phyloP scores from a whole-genome alignment of 2,113 vertebrate genomes.

The Sisor rabdophorus region DNA sequence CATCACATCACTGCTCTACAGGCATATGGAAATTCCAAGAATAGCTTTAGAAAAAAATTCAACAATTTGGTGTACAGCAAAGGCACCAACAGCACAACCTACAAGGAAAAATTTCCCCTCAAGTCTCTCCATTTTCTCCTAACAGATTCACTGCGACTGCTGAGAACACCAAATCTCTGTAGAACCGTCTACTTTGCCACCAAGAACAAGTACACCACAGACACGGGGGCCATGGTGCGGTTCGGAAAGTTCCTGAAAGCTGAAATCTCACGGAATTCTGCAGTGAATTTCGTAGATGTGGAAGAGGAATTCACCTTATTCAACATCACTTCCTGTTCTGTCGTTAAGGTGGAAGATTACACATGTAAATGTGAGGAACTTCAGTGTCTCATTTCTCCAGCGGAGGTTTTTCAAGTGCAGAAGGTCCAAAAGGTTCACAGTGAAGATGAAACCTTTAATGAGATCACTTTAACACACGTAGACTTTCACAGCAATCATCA shows the following conservation, averaged over 20 bases:
- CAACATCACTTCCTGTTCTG: slow-evolving; percentile 60
- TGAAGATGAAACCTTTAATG: fast-evolving
- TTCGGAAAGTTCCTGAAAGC: slow-evolving; percentile 53
- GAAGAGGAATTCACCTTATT: slow-evolving; percentile 1
- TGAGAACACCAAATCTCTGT: slow-evolving; percentile 31
- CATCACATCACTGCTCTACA: slow-evolving; percentile 53
- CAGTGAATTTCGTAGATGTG: fast-evolving
- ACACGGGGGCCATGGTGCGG: slow-evolving; percentile 40
- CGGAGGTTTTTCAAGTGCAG: slow-evolving; percentile 62
- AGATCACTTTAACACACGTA: slow-evolving; percentile 49
- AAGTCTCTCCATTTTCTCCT: slow-evolving; percentile 69
- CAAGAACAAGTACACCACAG: fast-evolving
- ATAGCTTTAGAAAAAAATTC: background rate
- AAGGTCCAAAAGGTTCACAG: fast-evolving
- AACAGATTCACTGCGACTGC: slow-evolving; percentile 53
- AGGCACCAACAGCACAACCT: slow-evolving; percentile 45
- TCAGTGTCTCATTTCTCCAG: slow-evolving; percentile 57
- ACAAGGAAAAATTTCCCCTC: slow-evolving; percentile 54
- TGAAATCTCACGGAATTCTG: fast-evolving
- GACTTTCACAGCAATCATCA: slow-evolving; percentile 3
- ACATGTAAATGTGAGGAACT: background rate
- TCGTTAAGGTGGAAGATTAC: slow-evolving; percentile 35
- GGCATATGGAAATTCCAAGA: background rate
- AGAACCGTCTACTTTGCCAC: slow-evolving; percentile 1
- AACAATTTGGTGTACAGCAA: slow-evolving; percentile 24